Evolutionary conservation across 2,888 invertebrate species (phyloP).

Genomic region (Andrena dorsata): DNA sequence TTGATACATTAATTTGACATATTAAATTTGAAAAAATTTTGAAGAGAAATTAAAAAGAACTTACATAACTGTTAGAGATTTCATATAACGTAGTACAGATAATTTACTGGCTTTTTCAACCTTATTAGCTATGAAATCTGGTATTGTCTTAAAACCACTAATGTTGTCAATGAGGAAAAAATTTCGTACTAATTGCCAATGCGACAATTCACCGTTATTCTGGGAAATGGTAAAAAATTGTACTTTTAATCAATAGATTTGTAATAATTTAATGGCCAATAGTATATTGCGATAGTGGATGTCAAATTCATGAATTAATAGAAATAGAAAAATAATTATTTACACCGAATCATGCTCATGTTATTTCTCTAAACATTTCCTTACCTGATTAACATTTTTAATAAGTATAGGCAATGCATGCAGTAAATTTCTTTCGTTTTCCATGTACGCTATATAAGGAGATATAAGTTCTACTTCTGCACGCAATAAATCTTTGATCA

Average conservation of each 20-base stretch:
- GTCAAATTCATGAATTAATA: neutral
- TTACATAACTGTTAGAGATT: conserved; percentile 81
- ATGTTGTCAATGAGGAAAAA: conserved; percentile 89
- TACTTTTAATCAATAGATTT: neutral
- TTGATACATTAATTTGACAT: neutral
- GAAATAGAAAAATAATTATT: neutral
- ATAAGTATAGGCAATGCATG: conserved; percentile 87
- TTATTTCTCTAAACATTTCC: conserved; percentile 69
- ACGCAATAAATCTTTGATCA: conserved; percentile 82
- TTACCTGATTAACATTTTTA: conserved; percentile 84
- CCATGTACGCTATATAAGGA: conserved; percentile 86
- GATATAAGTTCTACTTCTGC: conserved; percentile 86
- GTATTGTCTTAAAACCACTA: conserved; percentile 81
- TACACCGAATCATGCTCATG: neutral
- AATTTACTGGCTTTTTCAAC: conserved; percentile 73
- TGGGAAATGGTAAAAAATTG: conserved; percentile 18
- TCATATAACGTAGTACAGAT: conserved; percentile 81
- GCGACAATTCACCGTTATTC: conserved; percentile 79
- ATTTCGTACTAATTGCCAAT: conserved; percentile 89
- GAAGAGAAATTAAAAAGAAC: conserved; percentile 46
- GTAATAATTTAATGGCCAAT: neutral
- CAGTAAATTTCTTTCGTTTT: conserved; percentile 83
- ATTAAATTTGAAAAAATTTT: neutral
- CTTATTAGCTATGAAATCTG: conserved; percentile 68
- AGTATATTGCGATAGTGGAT: neutral